phyloP scores from a whole-genome alignment of 2,797 vertebrate species.

The Mormyrops boulengeri region DNA sequence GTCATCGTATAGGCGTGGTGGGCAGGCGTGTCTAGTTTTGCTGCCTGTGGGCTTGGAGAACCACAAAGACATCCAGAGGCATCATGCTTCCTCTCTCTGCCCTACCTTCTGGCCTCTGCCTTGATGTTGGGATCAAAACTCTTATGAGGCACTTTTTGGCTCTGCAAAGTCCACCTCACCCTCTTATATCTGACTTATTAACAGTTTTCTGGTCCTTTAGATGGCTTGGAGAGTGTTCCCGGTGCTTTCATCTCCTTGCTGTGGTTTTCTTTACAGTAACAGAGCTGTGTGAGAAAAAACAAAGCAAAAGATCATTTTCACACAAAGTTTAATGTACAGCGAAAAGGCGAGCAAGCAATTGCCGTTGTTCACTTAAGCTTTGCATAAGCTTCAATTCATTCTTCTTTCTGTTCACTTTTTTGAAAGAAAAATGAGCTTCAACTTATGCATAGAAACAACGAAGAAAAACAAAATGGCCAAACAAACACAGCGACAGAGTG shows the following conservation, averaged over 20 bases:
- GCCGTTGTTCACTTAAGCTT: not conserved
- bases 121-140: not conserved
- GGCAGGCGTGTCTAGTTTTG: slow-evolving; percentile 62
- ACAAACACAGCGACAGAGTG: not conserved
- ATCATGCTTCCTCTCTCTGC: slow-evolving; percentile 59
- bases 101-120: slow-evolving; percentile 27
- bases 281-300: slow-evolving; percentile 40
- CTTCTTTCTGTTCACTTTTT: not conserved
- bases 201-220: slow-evolving; percentile 48
- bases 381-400: not conserved
- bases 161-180: not conserved
- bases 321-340: not conserved
- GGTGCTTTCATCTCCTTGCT: slow-evolving; percentile 58
- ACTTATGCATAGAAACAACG: not conserved
- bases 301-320: not conserved
- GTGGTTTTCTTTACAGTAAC: slow-evolving; percentile 48
- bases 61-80: slow-evolving; percentile 49
- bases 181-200: not conserved
- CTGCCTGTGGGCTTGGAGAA: slow-evolving; percentile 44
- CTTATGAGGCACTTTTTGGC: not conserved
- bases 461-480: not conserved
- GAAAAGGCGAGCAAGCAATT: not conserved
- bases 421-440: not conserved
- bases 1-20: slow-evolving; percentile 73
- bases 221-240: slow-evolving; percentile 54